Base-by-base conservation (phyloP, 53 echinoderm and acorn worm genomes). In the Mesocentrotus franciscanus region DNA sequence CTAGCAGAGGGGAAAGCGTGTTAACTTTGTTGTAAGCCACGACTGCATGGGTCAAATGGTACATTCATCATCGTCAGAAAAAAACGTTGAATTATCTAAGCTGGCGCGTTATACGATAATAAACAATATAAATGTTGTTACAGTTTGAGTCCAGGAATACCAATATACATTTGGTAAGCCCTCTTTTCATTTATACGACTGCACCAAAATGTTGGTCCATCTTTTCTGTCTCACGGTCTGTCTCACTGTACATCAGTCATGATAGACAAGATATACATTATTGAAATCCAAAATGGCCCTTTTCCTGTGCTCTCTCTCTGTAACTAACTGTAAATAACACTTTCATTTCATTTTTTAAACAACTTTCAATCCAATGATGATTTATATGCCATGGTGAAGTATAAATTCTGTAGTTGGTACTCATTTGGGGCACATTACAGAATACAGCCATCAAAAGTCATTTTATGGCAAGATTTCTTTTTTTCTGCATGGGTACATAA, bases 41-140 rank as follows among this genome's bases (percentile, higher is more conserved):
- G 85, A 70, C 49, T 42, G 55, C 87, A 85, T 64, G 95, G 95
- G 95, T 94, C 95, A 94, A 85, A 94, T 49, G 87, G 8, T 34
- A 94, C 95, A 94, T 94, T 85, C 95, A 85, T 94, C 95, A 94
- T 66, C 87, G 95, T 55, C 94, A 93, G 72, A 18, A 68, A 72
- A 93, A 62, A 94, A 94, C 30, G 85, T 70, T 94, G 85, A 94
- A 94, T 68, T 87, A 94, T 94, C 68, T 85, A 94, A 94, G 89
- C 95, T 68, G 7, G 95, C 55, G 95, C 95, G 85, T 94, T 64
- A 85, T 85, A 85, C 71, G 95, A 94, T 94, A 94, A 94, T 94
- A 94, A 94, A 94, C 95, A 94, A 94, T 85, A 94, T 62, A 94
- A 94, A 94, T 94, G 85, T 94, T 94, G 95, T 85, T 94, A 94